Evolutionary conservation across 30 jellyfish, hydroid and myxozoan genomes (phyloP).

Genomic region (Pelagia noctiluca): DNA sequence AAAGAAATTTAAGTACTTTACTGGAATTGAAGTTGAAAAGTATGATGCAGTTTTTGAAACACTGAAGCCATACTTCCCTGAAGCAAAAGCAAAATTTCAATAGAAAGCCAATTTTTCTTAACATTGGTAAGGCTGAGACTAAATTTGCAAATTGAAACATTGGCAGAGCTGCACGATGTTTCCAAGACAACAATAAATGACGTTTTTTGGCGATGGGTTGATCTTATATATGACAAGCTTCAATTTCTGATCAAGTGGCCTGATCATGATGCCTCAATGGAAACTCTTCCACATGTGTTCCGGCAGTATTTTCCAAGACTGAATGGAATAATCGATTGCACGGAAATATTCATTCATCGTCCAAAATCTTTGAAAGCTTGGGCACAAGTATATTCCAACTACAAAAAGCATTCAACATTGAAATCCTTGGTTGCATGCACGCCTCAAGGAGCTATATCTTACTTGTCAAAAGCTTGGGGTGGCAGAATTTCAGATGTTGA

Average conservation of each 20-base stretch:
- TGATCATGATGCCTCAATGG: conserved; percentile 26
- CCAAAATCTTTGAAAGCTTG: conserved; percentile 33
- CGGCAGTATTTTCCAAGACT: conserved; percentile 21
- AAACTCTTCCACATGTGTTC: conserved; percentile 39
- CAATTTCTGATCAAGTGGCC: conserved; percentile 19
- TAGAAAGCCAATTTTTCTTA: background rate
- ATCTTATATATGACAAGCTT: conserved; percentile 8
- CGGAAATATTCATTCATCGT: conserved; percentile 11
- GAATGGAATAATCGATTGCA: conserved; percentile 11
- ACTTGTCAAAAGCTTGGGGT: conserved; percentile 11
- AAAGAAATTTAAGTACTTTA: conserved; percentile 12
- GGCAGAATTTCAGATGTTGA: conserved; percentile 7
- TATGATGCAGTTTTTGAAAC: conserved; percentile 7
- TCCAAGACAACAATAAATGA: conserved; percentile 4
- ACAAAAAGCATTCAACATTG: no score
- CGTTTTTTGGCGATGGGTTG: conserved; percentile 25
- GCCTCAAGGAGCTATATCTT: no score
- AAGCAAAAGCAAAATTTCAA: background rate
- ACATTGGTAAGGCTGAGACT: conserved; percentile 30
- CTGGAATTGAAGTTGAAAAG: conserved; percentile 13
- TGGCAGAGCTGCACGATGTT: conserved; percentile 9
- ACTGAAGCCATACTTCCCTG: background rate
- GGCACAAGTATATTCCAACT: conserved; percentile 14
- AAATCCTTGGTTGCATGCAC: no score
- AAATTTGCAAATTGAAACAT: conserved; percentile 13